These are phyloP conservation scores for Triplophysa siluroides DNA, from an alignment of 2,113 vertebrate genomes.

Conservation along the genomic window DNA sequence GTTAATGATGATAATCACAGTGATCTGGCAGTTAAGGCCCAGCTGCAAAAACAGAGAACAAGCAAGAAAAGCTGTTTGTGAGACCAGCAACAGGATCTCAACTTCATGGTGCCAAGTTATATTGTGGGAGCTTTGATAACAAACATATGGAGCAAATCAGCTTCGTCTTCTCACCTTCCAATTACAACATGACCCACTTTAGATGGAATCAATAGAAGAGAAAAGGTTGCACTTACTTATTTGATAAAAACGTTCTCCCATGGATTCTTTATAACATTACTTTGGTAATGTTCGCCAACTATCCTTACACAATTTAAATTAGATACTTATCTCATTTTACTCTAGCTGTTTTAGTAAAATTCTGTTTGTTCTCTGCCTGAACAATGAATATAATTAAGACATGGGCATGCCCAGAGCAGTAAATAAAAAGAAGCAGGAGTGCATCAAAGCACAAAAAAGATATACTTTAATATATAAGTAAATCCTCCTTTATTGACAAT, in stretches of 20 bases:
- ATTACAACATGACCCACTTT: slow-evolving; percentile 39
- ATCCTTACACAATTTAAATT: no score
- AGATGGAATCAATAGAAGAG: slow-evolving; percentile 24
- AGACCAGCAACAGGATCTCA: slow-evolving; percentile 48
- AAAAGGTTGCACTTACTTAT: slow-evolving; percentile 38
- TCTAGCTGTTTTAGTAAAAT: no score
- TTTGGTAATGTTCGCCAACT: no score
- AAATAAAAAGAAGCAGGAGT: no score
- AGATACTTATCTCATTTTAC: no score
- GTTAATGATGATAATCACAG: slow-evolving; percentile 59
- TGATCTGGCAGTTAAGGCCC: slow-evolving; percentile 52
- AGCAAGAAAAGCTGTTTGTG: slow-evolving; percentile 39
- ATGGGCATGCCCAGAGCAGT: no score
- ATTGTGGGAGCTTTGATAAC: slow-evolving; percentile 50
- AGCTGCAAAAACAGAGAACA: slow-evolving; percentile 59
- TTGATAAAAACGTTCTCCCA: slow-evolving; percentile 6
- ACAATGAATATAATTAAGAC: no score
- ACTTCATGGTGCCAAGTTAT: slow-evolving; percentile 44
- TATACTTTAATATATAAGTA: no score
- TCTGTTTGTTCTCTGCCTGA: no score
- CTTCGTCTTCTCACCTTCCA: slow-evolving; percentile 46
- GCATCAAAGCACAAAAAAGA: no score
- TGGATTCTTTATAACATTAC: background rate
- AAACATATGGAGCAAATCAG: slow-evolving; percentile 54
- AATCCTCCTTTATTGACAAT: background rate